Evolutionary conservation across 2,113 vertebrate genomes (phyloP).

Genomic region (Epinephelus lanceolatus): DNA sequence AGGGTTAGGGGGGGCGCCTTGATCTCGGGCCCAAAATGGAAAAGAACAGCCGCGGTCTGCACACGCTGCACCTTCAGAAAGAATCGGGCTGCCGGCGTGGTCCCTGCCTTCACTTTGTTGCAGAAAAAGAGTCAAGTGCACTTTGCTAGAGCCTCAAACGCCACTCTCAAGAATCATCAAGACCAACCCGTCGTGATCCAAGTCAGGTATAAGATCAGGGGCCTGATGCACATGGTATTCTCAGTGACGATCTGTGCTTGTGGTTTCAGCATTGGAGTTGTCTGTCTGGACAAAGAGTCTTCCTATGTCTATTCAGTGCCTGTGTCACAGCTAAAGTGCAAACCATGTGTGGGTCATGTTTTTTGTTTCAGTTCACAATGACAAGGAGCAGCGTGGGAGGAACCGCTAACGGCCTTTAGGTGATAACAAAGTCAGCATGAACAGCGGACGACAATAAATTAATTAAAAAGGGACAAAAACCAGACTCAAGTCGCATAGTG

Average conservation of each 20-base stretch:
- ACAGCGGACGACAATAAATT: conserved; percentile 38
- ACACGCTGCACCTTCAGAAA: conserved; percentile 56
- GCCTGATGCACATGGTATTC: conserved; percentile 23
- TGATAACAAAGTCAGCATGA: conserved; percentile 52
- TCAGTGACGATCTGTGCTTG: conserved; percentile 59
- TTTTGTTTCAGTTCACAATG: conserved; percentile 53
- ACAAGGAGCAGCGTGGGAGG: conserved; percentile 50
- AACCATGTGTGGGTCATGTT: conserved; percentile 46
- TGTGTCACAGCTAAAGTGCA: conserved; percentile 72
- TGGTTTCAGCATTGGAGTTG: conserved; percentile 57
- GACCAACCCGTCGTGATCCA: conserved; percentile 23
- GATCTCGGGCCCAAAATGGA: conserved; percentile 14
- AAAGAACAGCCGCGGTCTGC: conserved; percentile 34
- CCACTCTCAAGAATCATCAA: conserved; percentile 28
- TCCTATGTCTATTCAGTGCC: conserved; percentile 66
- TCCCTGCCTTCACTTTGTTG: conserved; percentile 74
- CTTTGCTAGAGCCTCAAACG: conserved; percentile 67
- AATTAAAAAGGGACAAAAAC: conserved; percentile 43
- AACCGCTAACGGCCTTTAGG: conserved; percentile 57
- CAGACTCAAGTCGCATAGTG: conserved; percentile 50
- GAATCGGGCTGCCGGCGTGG: conserved; percentile 66
- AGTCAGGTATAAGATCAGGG: conserved; percentile 16
- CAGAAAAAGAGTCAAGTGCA: conserved; percentile 76
- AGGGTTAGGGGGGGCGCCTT: neutral
- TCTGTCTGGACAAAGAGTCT: conserved; percentile 46